Evolutionary conservation across 2,888 invertebrate species (phyloP).

Genomic region (Sphaerophoria taeniata): DNA sequence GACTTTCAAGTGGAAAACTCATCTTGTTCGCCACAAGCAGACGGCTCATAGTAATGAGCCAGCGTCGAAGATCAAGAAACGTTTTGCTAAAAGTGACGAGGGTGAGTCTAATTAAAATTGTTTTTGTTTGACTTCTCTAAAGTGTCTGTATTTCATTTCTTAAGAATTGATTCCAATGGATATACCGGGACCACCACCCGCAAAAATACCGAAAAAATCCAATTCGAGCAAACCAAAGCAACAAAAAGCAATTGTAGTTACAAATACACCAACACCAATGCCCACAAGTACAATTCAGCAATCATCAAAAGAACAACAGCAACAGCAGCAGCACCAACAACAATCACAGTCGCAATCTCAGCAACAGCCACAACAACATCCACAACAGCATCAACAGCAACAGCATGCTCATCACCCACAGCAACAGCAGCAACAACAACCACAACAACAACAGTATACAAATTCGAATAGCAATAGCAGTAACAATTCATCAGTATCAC

Average conservation of each 20-base stretch:
- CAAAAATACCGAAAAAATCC: slow-evolving; percentile 81
- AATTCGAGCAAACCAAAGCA: slow-evolving; percentile 81
- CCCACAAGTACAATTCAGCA: slow-evolving; percentile 80
- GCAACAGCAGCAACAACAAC: slow-evolving; percentile 72
- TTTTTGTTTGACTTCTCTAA: not conserved
- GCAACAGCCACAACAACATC: slow-evolving; percentile 76
- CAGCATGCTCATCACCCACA: slow-evolving; percentile 68
- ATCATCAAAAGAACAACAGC: slow-evolving; percentile 76
- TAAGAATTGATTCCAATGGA: slow-evolving; percentile 80
- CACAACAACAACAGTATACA: slow-evolving; percentile 76
- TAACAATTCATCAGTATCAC: slow-evolving; percentile 81
- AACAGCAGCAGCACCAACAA: slow-evolving; percentile 78
- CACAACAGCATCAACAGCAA: slow-evolving; percentile 75
- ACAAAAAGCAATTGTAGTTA: slow-evolving; percentile 77
- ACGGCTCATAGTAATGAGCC: slow-evolving; percentile 81
- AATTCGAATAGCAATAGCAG: slow-evolving; percentile 81
- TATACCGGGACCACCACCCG: slow-evolving; percentile 82
- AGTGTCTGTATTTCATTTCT: not conserved
- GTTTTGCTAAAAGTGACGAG: slow-evolving; percentile 81
- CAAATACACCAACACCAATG: slow-evolving; percentile 81
- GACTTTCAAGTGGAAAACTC: slow-evolving; percentile 83
- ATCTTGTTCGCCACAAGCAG: slow-evolving; percentile 82
- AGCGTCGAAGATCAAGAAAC: slow-evolving; percentile 81
- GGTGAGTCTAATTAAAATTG: slow-evolving; percentile 76
- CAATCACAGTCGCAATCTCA: slow-evolving; percentile 77